Evolutionary conservation across 2,888 invertebrate genomes (phyloP), one percentile per base, ranked within the genome.

Genomic region (Megalurothrips usitatus): DNA sequence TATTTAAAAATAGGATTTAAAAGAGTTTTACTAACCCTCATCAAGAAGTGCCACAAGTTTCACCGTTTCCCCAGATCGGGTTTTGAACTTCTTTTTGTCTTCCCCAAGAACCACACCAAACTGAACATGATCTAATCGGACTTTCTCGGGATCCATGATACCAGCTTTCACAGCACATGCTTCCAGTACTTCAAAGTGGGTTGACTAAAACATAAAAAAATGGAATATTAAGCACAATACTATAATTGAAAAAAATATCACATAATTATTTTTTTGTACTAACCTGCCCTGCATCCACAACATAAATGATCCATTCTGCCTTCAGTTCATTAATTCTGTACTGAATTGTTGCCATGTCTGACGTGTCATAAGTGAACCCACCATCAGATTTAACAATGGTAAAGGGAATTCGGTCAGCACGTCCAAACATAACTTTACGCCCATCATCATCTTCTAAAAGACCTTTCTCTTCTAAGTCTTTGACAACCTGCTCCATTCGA

Each of bases 81-180:
- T 99, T 88, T 99, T 99, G 86, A 99, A 99, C 88, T 99, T 99
- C 87, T 99, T 99, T 86, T 96, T 97, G 88, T 99, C 99, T 88
- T 98, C 99, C 19, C 99, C 99, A 3, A 99, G 89, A 0, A 99
- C 99, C 11, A 99, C 95, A 19, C 99, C 99, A 87, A 99, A 99
- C 1, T 93, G 94, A 19, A 99, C 96, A 88, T 97, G 96, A 87
- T 98, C 97, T 0, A 97, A 89, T 82, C 94, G 91, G 82, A 92
- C 91, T 81, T 88, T 87, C 0, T 86, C 85, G 10, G 92, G 91
- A 84, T 92, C 89, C 17, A 93, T 88, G 86, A 96, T 93, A 4
- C 94, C 96, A 80, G 92, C 92, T 82, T 92, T 90, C 84, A 92
- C 90, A 0, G 95, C 97, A 85, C 95, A 96, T 58, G 91, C 93